Base-by-base conservation (phyloP, 1,140 invertebrate species). In the Pinna nobilis region DNA sequence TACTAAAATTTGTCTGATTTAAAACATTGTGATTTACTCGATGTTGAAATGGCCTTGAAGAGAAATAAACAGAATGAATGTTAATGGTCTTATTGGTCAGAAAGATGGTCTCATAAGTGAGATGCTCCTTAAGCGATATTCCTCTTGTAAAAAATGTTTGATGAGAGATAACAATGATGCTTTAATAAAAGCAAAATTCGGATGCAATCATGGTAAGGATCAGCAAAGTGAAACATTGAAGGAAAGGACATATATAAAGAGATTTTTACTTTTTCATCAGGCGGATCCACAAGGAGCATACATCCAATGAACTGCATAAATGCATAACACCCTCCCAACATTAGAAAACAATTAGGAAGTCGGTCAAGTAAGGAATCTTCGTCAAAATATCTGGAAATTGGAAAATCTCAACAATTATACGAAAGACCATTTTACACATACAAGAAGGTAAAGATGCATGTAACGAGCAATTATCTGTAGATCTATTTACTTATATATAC, bases 281-380 rank as follows among this genome's bases (percentile, higher is more conserved):
- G 80, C 20, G 86, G 84, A 44, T 81, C 76, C 6, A 51, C 70
- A 13, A 88, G 39, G 3, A 88, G 41, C 35, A 84, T 47, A 30
- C 71, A 65, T 3, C 85, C 86, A 30, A 88, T 72, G 3, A 88
- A 53, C 76, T 90, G 89, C 69, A 90, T 84, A 7, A 67, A 68
- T 11, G 78, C 80, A 78, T 89, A 90, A 41, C 84, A 81, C 7
- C 77, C 68, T 6, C 85, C 88, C 20, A 90, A 77, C 28, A 90
- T 20, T 28, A 89, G 67, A 74, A 90, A 90, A 18, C 86, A 68
- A 6, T 57, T 61, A 0, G 89, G 90, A 28, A 91, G 88, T 70
- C 79, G 76, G 20, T 86, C 70, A 23, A 91, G 73, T 20, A 91
- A 59, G 7, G 51, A 61, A 25, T 57, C 50, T 33, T 90, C 82